Evolutionary conservation across 2,113 vertebrate genomes (phyloP).

Genomic region (Phoenicopterus ruber): DNA sequence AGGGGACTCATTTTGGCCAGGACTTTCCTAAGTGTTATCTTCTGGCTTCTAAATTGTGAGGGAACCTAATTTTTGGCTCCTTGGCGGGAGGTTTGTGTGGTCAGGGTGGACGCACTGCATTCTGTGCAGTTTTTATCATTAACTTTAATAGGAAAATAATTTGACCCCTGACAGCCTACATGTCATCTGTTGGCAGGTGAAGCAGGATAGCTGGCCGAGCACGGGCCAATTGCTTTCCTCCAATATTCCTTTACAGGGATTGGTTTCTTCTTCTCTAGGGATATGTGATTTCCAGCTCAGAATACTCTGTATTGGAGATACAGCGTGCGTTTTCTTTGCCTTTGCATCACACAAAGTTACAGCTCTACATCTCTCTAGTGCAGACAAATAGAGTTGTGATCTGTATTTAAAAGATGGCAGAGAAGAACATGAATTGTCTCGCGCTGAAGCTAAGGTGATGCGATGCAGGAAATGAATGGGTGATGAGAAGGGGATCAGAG

Average conservation of each 20-base stretch:
- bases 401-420: neutral
- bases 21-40: neutral
- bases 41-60: neutral
- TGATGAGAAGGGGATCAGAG: neutral
- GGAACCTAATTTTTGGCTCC: neutral
- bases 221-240: neutral
- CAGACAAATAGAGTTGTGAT: neutral
- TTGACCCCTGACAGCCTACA: neutral
- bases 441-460: fast-evolving
- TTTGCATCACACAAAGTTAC: neutral
- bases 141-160: neutral
- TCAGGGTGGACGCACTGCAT: neutral
- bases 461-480: neutral
- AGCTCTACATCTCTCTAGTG: neutral
- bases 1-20: neutral
- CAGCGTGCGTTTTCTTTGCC: fast-evolving
- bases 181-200: neutral
- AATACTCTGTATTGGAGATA: neutral
- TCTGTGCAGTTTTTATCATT: neutral
- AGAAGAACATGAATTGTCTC: neutral
- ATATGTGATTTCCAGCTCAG: neutral
- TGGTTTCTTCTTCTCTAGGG: neutral
- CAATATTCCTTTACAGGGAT: neutral
- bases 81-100: neutral
- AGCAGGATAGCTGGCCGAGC: neutral